A percentile compares a stretch with the other conserved stretches of the same genome.
These are phyloP conservation scores for Zygogramma bicolorata DNA, from an alignment of 2,888 invertebrate genomes.

Conservation along the genomic window DNA sequence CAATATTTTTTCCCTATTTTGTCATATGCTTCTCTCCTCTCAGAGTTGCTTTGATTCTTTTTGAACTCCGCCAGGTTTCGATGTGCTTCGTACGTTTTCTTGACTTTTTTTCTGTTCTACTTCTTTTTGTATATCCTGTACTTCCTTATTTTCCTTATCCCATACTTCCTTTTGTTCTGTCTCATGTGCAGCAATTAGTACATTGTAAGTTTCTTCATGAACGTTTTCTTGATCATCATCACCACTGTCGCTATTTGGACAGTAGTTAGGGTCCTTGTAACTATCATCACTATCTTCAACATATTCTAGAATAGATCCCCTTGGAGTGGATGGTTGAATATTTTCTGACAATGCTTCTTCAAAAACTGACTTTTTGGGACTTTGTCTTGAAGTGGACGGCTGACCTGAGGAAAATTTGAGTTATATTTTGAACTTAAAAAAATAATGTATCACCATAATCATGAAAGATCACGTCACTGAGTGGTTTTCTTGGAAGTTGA, in stretches of 20 bases:
- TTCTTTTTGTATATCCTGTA: not conserved
- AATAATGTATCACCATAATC: no score
- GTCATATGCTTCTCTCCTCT: not conserved
- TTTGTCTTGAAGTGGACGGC: no score
- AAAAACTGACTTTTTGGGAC: no score
- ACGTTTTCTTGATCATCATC: not conserved
- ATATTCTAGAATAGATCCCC: no score
- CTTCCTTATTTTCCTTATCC: not conserved
- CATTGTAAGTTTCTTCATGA: not conserved
- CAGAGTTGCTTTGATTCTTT: not conserved
- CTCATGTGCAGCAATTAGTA: not conserved
- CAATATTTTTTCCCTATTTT: not conserved
- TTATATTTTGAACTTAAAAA: no score
- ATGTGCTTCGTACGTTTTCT: not conserved
- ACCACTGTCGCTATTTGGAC: constrained; percentile 10
- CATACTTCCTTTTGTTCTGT: not conserved
- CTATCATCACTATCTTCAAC: constrained; percentile 15
- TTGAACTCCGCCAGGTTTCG: not conserved
- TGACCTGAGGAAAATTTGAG: no score
- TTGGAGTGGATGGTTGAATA: no score
- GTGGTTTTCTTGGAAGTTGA: constrained; percentile 11
- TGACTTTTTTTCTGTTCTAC: not conserved
- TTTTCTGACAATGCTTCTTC: no score
- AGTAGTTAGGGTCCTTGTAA: constrained; percentile 15
- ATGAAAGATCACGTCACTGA: constrained; percentile 6